Evolutionary conservation across 2,113 vertebrate species (phyloP).

Genomic region (Phodopus roborovskii): DNA sequence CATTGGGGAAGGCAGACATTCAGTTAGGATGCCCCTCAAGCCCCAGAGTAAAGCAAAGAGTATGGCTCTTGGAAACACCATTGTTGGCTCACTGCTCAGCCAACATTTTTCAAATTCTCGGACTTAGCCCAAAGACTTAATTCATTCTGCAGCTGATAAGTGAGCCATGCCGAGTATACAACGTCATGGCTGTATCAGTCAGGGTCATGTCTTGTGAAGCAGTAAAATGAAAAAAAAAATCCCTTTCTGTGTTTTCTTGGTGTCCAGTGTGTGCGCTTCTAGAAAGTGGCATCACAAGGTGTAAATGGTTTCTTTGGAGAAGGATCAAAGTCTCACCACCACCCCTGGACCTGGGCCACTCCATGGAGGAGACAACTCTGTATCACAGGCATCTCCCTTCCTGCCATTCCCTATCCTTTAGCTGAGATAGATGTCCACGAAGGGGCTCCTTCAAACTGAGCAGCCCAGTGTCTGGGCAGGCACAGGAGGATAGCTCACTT

Average conservation of each 20-base stretch:
- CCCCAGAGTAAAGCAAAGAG: background rate
- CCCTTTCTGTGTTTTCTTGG: background rate
- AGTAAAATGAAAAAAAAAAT: background rate
- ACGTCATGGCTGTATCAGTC: background rate
- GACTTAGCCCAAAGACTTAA: background rate
- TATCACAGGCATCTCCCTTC: background rate
- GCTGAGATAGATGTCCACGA: background rate
- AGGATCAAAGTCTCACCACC: background rate
- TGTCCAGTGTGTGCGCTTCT: background rate
- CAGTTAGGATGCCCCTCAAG: too few species aligned
- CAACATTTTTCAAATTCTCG: slow-evolving; percentile 46
- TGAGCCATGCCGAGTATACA: background rate
- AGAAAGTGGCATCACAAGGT: background rate
- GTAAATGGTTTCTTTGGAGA: background rate
- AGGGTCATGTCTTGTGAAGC: background rate
- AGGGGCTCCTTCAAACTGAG: background rate
- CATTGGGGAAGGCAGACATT: background rate
- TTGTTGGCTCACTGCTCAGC: background rate
- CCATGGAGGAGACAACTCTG: accelerated
- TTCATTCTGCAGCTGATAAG: slow-evolving; percentile 27
- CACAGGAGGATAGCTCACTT: background rate
- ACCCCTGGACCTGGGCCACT: too few species aligned
- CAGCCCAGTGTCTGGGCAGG: background rate
- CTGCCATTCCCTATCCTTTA: background rate
- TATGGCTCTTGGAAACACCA: background rate